Base-by-base conservation (phyloP, 2,888 invertebrate species). In the Cacoxenus indagator region DNA sequence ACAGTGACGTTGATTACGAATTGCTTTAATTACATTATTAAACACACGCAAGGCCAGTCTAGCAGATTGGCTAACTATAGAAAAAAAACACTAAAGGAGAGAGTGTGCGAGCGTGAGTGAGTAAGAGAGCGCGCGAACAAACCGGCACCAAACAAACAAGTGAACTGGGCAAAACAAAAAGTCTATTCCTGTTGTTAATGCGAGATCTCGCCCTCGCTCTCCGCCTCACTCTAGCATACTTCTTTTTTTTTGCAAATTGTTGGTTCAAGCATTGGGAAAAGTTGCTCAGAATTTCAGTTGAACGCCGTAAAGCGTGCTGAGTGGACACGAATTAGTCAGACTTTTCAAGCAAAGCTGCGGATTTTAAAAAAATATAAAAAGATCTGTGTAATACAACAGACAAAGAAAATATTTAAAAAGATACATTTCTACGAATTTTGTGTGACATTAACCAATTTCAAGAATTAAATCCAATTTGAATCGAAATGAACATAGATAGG, bases 401-500 rank as follows among this genome's bases (percentile, higher is more conserved):
- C 19, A 59, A 59, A 59, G 59, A 59, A 59, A 59, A 11, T 8
- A 59, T 59, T 55, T 31, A 2, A 37, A 59, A 31, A 31, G 11
- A 51, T 14, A 9, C 4, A 9, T 59, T 59, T 31, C 59, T 59
- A 19, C 19, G 31, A 59, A 59, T 59, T 37, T 22, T 4, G n/a
- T 17, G 11, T 2, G 46, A 19, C 22, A 51, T 51, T 51, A 6
- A 51, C 19, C 17, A n/a, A 22, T 51, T 22, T 51, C 22, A 51
- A 51, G 2, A 48, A 51, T 27, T n/a, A n/a, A n/a, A n/a, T n/a
- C n/a, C n/a, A n/a, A n/a, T n/a, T n/a, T n/a, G n/a, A n/a, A n/a
- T n/a, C n/a, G n/a, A n/a, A n/a, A 31, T 4, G 5, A 8, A 59
- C 24, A 59, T 59, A 31, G 59, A 59, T 31, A 59, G 4, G 17